Base-by-base conservation (phyloP, 1,140 invertebrate species). In the Lepidurus arcticus region DNA sequence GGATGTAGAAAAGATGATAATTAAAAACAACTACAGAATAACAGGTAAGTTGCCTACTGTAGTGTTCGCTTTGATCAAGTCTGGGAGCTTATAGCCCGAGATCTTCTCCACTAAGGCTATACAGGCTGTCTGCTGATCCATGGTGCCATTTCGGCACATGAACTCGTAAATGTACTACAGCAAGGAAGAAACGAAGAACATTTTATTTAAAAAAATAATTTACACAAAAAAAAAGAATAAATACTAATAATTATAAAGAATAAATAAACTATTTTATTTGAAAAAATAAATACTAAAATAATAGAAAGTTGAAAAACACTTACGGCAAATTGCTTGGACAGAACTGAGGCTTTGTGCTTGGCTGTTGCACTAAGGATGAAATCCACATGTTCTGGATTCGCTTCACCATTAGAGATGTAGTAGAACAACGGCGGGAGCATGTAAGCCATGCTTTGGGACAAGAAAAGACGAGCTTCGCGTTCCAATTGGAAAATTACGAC, bases 51-150 rank as follows among this genome's bases (percentile, higher is more conserved):
- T 9, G 53, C 53, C 13, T 65, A 65, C 53, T 7, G 53, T 65
- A 9, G 53, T 65, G 53, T 65, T 65, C 16, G 53, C 53, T 65
- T 65, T 65, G 53, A 65, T 65, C 53, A 65, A 65, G 7, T 65
- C 53, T 7, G n/a, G 16, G 6, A 65, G n/a, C n/a, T 65, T 65
- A 21, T 65, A 65, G 7, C 53, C 53, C 53, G 53, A 65, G 8
- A 65, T 11, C 7, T 65, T 65, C 21, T 65, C 53, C 16, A 65
- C 53, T 65, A 65, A 21, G 6, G 53, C 53, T 21, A 65, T 65
- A 21, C 53, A 65, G 21, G 53, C 53, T 21, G 53, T 65, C 13
- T 65, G 53, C 21, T 65, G 53, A 7, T 65, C 53, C 6, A 7
- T 21, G 9, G 53, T 65, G 1, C 53, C 53, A 16, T 65, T 65